Evolutionary conservation across 2,888 invertebrate species (phyloP).

Genomic region (Nineta flava): DNA sequence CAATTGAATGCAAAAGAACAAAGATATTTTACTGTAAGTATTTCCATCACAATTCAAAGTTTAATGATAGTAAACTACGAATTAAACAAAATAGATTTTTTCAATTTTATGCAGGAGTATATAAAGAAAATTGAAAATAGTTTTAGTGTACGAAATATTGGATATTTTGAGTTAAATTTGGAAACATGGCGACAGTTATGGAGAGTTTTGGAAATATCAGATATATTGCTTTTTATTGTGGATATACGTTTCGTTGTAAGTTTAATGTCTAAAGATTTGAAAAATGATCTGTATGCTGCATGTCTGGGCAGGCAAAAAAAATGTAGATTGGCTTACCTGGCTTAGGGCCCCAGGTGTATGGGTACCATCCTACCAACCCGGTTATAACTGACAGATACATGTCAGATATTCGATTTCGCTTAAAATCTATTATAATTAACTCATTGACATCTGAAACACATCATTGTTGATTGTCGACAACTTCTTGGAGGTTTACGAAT

Average conservation of each 20-base stretch:
- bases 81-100: neutral
- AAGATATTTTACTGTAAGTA: constrained; percentile 57
- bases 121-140: constrained; percentile 46
- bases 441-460: too few relatives aligned
- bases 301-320: too few relatives aligned
- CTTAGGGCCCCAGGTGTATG: too few relatives aligned
- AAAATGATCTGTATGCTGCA: too few relatives aligned
- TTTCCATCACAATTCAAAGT: neutral
- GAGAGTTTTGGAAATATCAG: constrained; percentile 90
- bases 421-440: too few relatives aligned
- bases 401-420: too few relatives aligned
- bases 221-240: constrained; percentile 71
- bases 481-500: too few relatives aligned
- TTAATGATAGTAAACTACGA: neutral
- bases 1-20: constrained; percentile 66
- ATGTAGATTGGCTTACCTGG: too few relatives aligned
- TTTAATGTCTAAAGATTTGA: too few relatives aligned
- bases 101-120: constrained; percentile 46
- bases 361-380: too few relatives aligned
- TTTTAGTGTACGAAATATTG: constrained; percentile 46
- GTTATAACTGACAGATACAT: too few relatives aligned
- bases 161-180: constrained; percentile 83
- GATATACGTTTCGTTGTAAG: constrained; percentile 74
- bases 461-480: too few relatives aligned
- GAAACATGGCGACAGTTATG: constrained; percentile 95